Evolutionary conservation across 2,113 vertebrate genomes (phyloP), one percentile per base, ranked within the genome.

Genomic region (Actenoides lindsayi): DNA sequence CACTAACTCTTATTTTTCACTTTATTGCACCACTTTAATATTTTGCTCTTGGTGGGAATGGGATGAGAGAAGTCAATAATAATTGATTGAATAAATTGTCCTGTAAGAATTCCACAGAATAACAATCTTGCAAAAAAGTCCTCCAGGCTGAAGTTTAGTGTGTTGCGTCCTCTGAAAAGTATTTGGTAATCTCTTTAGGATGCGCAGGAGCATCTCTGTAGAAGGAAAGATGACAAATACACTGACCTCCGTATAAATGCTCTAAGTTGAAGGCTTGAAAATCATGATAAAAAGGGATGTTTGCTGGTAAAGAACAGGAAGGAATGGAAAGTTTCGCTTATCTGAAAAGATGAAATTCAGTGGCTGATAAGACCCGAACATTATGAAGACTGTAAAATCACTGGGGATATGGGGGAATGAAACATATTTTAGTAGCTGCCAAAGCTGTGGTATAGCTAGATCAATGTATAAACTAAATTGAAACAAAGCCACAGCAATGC

Each of bases 171-270:
- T 92, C 74, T 85, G 74, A 87, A 70, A 89, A 70, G 28, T 75
- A 31, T 73, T 87, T n/a, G 41, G n/a, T 51, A 60, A 37, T 48
- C 59, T 48, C 31, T 87, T 95, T 82, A 77, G 16, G 42, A 95
- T 84, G 74, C 63, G n/a, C 24, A 70, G 48, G 50, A 87, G 6
- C 44, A 70, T 75, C 53, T 91, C 65, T 87, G 25, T 54, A 75
- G 80, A 73, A 41, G 74, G 65, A 83, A 92, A 94, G 63, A 96
- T 93, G 91, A 95, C 57, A 96, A 85, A 97, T 92, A 64, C 60
- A 53, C 77, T 92, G 94, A 94, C 88, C 85, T 95, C 75, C 53
- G 70, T 88, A 59, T 67, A 92, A 94, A 73, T 83, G 44, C 15
- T 92, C 76, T 88, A 94, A 81, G 59, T 42, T 64, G 80, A 91